phyloP scores from a whole-genome alignment of 2,113 vertebrate genomes.

The Lophochroa leadbeateri region DNA sequence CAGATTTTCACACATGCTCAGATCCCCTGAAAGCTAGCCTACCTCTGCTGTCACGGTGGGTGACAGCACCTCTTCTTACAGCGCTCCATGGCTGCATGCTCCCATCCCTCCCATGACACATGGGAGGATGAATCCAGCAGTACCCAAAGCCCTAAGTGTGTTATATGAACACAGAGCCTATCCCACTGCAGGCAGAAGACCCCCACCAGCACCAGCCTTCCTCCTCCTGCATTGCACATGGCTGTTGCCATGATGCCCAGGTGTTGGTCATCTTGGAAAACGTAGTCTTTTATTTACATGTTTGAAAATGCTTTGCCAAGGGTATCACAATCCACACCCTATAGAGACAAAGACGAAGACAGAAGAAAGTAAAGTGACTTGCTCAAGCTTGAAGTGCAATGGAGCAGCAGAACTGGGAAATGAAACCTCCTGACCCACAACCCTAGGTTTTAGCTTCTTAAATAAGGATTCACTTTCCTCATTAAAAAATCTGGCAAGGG shows the following conservation, averaged over 20 bases:
- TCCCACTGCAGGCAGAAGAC: background rate
- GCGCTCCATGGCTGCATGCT: fast-evolving
- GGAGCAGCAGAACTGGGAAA: background rate
- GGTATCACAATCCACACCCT: background rate
- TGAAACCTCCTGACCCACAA: background rate
- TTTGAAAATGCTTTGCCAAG: background rate
- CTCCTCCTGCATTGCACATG: background rate
- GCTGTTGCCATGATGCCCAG: fast-evolving
- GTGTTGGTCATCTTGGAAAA: background rate
- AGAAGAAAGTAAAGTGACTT: background rate
- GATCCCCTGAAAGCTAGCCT: background rate
- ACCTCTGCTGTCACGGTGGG: background rate
- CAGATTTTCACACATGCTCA: background rate
- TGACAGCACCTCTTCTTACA: background rate
- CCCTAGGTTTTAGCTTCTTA: constrained; percentile 15
- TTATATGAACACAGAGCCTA: fast-evolving
- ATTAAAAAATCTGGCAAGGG: no score
- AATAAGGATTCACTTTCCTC: constrained; percentile 14
- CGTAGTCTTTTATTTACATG: background rate
- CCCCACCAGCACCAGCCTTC: background rate
- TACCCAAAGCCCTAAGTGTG: background rate
- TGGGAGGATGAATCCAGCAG: background rate
- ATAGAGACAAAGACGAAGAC: background rate
- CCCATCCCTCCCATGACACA: background rate
- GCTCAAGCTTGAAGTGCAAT: background rate